Base-by-base conservation (phyloP, 2,797 vertebrate species). In the Diplodus puntazzo region DNA sequence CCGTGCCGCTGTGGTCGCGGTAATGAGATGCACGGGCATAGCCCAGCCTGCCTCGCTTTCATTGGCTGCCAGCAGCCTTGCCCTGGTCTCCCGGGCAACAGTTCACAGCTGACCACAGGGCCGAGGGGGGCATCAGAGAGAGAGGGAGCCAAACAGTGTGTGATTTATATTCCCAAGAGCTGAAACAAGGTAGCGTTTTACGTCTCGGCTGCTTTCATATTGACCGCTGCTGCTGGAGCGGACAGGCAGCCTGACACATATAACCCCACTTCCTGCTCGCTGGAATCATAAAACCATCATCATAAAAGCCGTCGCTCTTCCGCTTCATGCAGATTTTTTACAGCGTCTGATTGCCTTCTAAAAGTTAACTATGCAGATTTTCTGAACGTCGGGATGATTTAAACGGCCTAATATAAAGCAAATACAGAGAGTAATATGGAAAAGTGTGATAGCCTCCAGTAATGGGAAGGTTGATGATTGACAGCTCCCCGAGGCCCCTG, bases 101-200 rank as follows among this genome's bases (percentile, higher is more conserved):
- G 88, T 91, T 94, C 92, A 93, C 90, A 88, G 87, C 85, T 86
- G 91, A 94, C 93, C 92, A 86, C 92, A 91, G 88, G 81, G 61
- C 77, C 78, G 81, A 87, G n/a, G 64, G 85, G 86, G 89, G 89
- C 88, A 90, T 88, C 89, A 81, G 85, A 79, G 86, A 79, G 86
- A 79, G 78, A 85, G 80, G 54, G 81, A 85, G 85, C 88, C 79
- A 88, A 91, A 94, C 91, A 91, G 71, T 87, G 88, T 79, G 75
- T 84, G 90, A 94, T 91, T 94, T 91, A 94, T 92, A 92, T 94
- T 89, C 89, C 91, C 87, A 79, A 82, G 88, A 92, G 88, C 91
- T 83, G 84, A 89, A 90, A 94, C 91, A 90, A 90, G 93, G 89
- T 88, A 85, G 84, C 76, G 17, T 91, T 92, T 93, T 87, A 90